These are phyloP conservation scores for Lasioglossum albipes DNA, from an alignment of 1,140 invertebrate species.

Conservation along the genomic window DNA sequence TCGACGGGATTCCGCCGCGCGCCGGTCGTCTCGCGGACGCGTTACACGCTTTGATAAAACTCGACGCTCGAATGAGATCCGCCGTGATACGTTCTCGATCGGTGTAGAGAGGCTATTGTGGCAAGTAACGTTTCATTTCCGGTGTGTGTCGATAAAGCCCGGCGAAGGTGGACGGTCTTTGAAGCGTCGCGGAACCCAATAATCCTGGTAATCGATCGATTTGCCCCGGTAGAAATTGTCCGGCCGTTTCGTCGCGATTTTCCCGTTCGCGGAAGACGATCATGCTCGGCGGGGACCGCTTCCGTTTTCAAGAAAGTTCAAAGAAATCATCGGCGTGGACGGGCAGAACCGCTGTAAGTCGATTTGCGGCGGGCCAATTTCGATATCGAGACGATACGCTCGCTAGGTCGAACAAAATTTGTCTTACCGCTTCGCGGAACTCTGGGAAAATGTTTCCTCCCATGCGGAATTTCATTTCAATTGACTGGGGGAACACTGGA, in stretches of 20 bases:
- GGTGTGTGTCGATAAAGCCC: not conserved
- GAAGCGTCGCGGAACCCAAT: slow-evolving; percentile 6
- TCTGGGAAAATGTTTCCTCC: too few species aligned
- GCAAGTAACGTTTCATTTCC: slow-evolving; percentile 8
- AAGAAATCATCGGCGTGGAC: not conserved
- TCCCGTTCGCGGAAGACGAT: not conserved
- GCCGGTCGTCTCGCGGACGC: too few species aligned
- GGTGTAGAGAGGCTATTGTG: not conserved
- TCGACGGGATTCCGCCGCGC: not conserved
- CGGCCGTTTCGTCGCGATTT: not conserved
- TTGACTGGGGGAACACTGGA: too few species aligned
- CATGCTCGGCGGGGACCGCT: not conserved
- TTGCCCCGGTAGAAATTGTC: not conserved
- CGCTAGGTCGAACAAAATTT: not conserved
- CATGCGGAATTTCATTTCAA: too few species aligned
- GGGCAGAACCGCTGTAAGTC: not conserved
- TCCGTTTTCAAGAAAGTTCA: not conserved
- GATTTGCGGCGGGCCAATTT: not conserved
- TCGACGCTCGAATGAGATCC: not conserved
- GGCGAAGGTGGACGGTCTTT: not conserved
- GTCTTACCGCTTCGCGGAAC: too few species aligned
- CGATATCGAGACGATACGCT: not conserved
- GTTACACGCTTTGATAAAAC: not conserved
- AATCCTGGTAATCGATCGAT: slow-evolving; percentile 11
- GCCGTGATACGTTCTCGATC: not conserved